Base-by-base conservation (phyloP, 2,797 vertebrate species). In the Cossypha heuglini region DNA sequence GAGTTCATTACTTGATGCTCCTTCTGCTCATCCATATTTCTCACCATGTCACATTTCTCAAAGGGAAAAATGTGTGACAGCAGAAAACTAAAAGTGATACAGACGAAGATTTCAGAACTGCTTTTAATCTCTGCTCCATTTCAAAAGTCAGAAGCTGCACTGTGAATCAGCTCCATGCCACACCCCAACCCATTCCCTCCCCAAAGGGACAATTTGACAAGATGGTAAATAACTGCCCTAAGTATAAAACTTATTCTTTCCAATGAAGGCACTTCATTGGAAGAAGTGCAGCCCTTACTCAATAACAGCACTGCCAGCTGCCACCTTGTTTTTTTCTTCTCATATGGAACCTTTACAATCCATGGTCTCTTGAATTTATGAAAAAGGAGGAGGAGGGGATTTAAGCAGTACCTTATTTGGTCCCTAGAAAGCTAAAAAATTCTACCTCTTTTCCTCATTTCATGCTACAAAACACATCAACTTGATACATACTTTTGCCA, bases 31-130 rank as follows among this genome's bases (percentile, higher is more conserved):
- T 26, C 16, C 71, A 40, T 45, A 62, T 26, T 40, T 80, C 38
- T 40, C 38, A 45, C 21, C 11, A 10, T 3, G 21, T 42, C 66
- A 91, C 52, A n/a, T 80, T 83, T 72, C 83, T 80, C 81, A 49
- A 29, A n/a, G 8, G 71, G 45, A 94, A 48, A 12, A 73, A 79
- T 8, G 15, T n/a, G 33, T 28, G 37, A 52, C 6, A 49, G 14
- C 9, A 67, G 37, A 35, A 95, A 97, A 42, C n/a, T 28, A 46
- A 74, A 82, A 91, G 38, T 26, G 10, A 77, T 64, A 26, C 43
- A 75, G 43, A 59, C 0, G 0, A 86, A 75, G 29, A 49, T 29
- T 88, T 83, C 69, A 51, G 81, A 83, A 74, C 19, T 1, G 1
- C 16, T 66, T 61, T 90, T 79, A 43, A 29, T 75, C 22, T 54